phyloP scores from a whole-genome alignment of 2,113 vertebrate species.

The Hippolais icterina region DNA sequence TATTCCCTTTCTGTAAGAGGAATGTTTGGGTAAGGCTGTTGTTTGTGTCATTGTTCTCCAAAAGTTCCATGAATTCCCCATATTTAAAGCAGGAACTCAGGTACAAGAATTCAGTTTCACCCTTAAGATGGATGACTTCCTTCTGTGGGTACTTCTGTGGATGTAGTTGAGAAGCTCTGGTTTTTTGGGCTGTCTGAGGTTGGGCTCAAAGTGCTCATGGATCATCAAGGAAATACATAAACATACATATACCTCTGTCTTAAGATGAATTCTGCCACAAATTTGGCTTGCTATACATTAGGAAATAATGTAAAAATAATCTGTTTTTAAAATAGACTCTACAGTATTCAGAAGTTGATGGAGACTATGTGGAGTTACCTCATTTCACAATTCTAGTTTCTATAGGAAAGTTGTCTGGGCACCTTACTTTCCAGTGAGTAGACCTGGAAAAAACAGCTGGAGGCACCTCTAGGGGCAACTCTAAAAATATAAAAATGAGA shows the following conservation, averaged over 20 bases:
- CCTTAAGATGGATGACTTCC: neutral
- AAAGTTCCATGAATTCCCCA: neutral
- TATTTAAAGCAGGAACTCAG: neutral
- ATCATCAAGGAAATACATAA: neutral
- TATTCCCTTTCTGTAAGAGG: neutral
- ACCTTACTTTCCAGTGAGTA: neutral
- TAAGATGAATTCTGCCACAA: neutral
- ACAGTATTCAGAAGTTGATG: neutral
- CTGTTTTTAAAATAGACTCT: neutral
- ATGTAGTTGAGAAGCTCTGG: neutral
- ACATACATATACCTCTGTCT: neutral
- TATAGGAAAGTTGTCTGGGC: neutral
- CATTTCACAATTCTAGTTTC: neutral
- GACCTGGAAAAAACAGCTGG: neutral
- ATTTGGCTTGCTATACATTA: neutral
- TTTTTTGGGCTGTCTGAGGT: neutral
- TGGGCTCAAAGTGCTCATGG: neutral
- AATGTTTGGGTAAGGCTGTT: neutral
- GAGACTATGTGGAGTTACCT: neutral
- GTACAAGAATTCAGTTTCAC: neutral
- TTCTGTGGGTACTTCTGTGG: neutral
- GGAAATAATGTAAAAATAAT: too few species aligned
- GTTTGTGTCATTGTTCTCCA: neutral
- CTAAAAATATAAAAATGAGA: neutral
- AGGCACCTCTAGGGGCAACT: neutral